Evolutionary conservation across 2,797 vertebrate species (phyloP).

Genomic region (Hydrolagus colliei): DNA sequence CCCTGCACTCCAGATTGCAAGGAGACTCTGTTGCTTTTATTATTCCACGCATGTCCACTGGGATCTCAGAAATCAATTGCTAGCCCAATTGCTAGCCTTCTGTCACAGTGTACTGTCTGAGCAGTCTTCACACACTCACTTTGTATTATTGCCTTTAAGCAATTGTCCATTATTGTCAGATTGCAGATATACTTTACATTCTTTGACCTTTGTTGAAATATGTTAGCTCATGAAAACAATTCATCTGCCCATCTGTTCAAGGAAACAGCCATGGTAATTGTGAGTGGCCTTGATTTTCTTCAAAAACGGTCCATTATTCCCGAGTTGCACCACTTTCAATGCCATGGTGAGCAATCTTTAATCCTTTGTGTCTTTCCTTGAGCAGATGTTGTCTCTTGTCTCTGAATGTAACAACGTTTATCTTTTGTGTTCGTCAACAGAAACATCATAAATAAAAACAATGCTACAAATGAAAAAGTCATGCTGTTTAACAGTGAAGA

Average conservation of each 20-base stretch:
- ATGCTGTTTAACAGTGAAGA: too few species aligned
- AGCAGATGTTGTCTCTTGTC: neutral
- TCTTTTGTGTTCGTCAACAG: neutral
- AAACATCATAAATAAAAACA: neutral
- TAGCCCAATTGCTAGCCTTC: too few species aligned
- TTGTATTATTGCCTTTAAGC: neutral
- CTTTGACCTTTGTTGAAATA: neutral
- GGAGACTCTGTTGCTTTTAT: too few species aligned
- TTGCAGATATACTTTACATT: neutral
- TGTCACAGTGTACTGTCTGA: too few species aligned
- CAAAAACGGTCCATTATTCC: neutral
- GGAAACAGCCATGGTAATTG: neutral
- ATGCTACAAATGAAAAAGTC: neutral
- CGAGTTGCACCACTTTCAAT: neutral
- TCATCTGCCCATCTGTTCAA: conserved; percentile 12
- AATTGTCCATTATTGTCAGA: neutral
- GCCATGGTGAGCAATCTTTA: neutral
- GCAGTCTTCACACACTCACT: neutral
- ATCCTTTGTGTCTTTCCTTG: neutral
- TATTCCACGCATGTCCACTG: neutral
- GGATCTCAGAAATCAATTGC: neutral
- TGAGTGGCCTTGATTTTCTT: neutral
- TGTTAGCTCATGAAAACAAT: neutral
- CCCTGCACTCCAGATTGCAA: neutral
- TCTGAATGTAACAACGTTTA: neutral